Evolutionary conservation across 2,797 vertebrate species (phyloP), one percentile per base, ranked within the genome.

Genomic region (Syngnathus rostellatus): DNA sequence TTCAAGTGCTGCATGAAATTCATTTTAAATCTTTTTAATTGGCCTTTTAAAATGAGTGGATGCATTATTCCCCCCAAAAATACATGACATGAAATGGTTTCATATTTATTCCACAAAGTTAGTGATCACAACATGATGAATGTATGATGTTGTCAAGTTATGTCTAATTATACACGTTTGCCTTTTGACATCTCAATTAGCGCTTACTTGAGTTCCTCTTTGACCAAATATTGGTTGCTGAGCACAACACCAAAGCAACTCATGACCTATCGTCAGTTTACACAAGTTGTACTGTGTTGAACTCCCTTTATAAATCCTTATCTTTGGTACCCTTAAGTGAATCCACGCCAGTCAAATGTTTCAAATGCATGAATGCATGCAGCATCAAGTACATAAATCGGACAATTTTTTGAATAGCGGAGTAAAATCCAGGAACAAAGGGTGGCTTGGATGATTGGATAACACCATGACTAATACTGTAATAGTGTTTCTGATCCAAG

Each of bases 381-480:
- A 10, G 9, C 53, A 54, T n/a, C 21, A 17, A 55, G 53, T 55
- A 12, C 84, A 73, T 83, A 85, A 48, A 83, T 84, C 66, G 75
- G 55, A 58, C 23, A 37, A 57, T 31, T 58, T 80, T 83, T 72
- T 63, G 81, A 83, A 83, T 84, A 79, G 81, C 71, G 79, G 71
- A 83, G 65, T 68, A 80, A 77, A 78, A 70, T 72, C 83, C 77
- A 72, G 61, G 68, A 68, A 76, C 75, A 69, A 59, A 63, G 78
- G 73, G 66, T 76, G 83, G 80, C 75, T 71, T 73, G 71, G 77
- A 71, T 84, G 79, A 87, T 79, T 82, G 80, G 83, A 84, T 85
- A 79, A 82, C 69, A 84, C 72, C 80, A 74, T 87, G 82, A 87
- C 78, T 81, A 87, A 85, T 80, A 50, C 19, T 50, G 17, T n/a